Evolutionary conservation across 2,113 vertebrate genomes (phyloP), one percentile per base, ranked within the genome.

Genomic region (Thymallus thymallus): DNA sequence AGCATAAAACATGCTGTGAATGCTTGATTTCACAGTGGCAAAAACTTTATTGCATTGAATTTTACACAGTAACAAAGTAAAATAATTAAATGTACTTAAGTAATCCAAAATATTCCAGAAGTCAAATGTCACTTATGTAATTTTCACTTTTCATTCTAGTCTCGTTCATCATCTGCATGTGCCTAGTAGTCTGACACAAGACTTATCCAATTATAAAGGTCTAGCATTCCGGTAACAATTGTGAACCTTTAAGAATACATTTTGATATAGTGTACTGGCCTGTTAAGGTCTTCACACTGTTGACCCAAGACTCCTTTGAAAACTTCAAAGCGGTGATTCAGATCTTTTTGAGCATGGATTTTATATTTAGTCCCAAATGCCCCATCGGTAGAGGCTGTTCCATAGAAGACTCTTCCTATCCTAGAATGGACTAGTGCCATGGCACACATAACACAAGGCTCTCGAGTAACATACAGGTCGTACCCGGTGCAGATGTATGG

Each of bases 401-500:
- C 96, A 0, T 95, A 97, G 84, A 96, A 97, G 51, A 97, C 95
- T 0, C 94, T 80, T 4, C 87, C 91, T 7, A 97, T 92, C 26
- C 96, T 89, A 0, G 96, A 94, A 73, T 98, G 96, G 1, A 97
- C 91, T 48, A 98, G 82, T 0, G 95, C 95, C 96, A 98, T 98
- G 70, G 95, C 92, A 0, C 96, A 98, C 95, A 98, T 95, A 0
- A 91, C 77, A 0, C 96, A 98, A 0, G 96, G 96, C 70, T 98
- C 96, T 0, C 93, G 84, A 13, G 96, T 96, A 30, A 98, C 76
- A 0, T 95, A 98, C 5, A 98, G 82, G 76, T 98, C 95, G 0
- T 93, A 96, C 0, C 95, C 94, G 0, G 93, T 96, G 83, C 96
- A 98, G 26, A 98, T 93, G 46, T 97, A 98, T 0, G 95, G 93